Evolutionary conservation across 2,888 invertebrate genomes (phyloP), one percentile per base, ranked within the genome.

Genomic region (Acrobasis repandana): DNA sequence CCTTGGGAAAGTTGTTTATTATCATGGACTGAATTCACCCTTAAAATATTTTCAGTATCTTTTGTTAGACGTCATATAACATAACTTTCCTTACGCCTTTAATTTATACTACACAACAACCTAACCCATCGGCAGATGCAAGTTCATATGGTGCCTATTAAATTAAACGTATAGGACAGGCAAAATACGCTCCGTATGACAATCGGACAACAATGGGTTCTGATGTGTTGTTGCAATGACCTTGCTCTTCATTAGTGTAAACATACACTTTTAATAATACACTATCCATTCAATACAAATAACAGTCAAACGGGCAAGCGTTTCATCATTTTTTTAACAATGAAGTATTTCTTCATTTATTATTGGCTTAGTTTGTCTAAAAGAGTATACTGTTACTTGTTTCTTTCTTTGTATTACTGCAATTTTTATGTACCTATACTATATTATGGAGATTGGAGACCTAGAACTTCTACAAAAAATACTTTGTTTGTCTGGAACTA

Each of bases 231-330:
- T 52, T 59, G 56, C 46, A 59, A 43, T 54, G 61, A 70, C 78
- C 77, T 77, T 77, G 76, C 73, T 69, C 76, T 77, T 77, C 73
- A 65, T 68, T 61, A 67, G 64, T 69, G 64, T 51, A 11, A 50
- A 50, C 28, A 3, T 28, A 28, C 8, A 50, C 9, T 50, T 50
- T 20, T 50, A n/a, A 43, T 43, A n/a, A 28, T 38, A 38, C 11
- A 38, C 2, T 38, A 38, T 10, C 38, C 38, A 43, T 43, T 11
- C 14, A 43, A 43, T 43, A 43, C 43, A 43, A 43, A 14, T 14
- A 43, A 43, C 10, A 50, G 11, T 50, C 18, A 50, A 20, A 50
- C 8, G 49, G 11, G 2, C n/a, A 28, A 28, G 50, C 10, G 20
- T 50, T 50, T 18, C 28, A 50, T 20, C 28, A 50, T 28, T 28